Percentiles rank a stretch among this genome's conserved stretches.
Evolutionary conservation across 2,113 vertebrate genomes (phyloP).

Genomic region (Epinephelus cyanopodus): DNA sequence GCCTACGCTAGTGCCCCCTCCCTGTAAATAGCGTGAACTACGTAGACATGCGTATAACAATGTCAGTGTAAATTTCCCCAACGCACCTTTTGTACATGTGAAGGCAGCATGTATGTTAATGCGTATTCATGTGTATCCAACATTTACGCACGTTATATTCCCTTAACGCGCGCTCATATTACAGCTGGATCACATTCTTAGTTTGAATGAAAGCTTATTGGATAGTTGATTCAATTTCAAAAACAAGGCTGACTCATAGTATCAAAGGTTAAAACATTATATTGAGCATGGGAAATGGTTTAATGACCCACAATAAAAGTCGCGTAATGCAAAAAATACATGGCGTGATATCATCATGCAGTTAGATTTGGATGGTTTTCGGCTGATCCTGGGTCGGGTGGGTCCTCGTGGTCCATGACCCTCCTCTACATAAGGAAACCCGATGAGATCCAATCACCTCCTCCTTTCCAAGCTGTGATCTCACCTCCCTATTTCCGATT

Average conservation of each 20-base stretch:
- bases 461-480: slow-evolving; percentile 81
- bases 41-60: slow-evolving; percentile 67
- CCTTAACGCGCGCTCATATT: too few relatives aligned
- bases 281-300: neutral
- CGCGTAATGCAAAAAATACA: neutral
- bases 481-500: slow-evolving; percentile 89
- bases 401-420: slow-evolving; percentile 64
- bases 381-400: slow-evolving; percentile 59
- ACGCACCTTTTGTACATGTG: slow-evolving; percentile 6
- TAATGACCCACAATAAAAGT: neutral
- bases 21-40: slow-evolving; percentile 71
- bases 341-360: slow-evolving; percentile 1
- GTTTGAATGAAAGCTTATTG: slow-evolving; percentile 22
- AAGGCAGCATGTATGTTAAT: neutral
- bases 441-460: slow-evolving; percentile 82
- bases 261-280: neutral
- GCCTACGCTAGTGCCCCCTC: slow-evolving; percentile 77
- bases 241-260: neutral
- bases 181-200: neutral
- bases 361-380: neutral
- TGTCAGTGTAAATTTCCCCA: slow-evolving; percentile 19
- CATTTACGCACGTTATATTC: neutral
- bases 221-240: neutral
- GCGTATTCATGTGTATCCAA: too few relatives aligned
- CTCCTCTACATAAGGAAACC: slow-evolving; percentile 60